phyloP scores from a whole-genome alignment of 2,113 vertebrate species.

The Clarias macrocephalus region DNA sequence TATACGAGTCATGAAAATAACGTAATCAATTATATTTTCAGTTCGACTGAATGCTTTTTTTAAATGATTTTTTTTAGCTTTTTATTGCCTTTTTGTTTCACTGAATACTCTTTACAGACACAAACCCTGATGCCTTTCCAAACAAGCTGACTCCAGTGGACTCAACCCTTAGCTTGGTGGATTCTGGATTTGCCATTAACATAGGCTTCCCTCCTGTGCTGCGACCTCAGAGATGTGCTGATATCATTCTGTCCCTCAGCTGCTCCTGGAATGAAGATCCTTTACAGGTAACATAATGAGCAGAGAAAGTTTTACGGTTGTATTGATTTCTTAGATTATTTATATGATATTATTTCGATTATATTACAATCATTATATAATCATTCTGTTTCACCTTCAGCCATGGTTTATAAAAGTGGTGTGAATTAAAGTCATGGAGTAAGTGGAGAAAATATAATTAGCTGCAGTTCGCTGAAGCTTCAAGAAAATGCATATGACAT shows the following conservation, averaged over 20 bases:
- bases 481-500: background rate
- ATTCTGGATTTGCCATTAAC: slow-evolving; percentile 81
- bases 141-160: slow-evolving; percentile 78
- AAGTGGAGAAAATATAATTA: background rate
- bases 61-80: too few species aligned
- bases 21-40: too few species aligned
- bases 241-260: slow-evolving; percentile 81
- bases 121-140: slow-evolving; percentile 74
- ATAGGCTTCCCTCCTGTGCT: slow-evolving; percentile 78
- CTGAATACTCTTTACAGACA: slow-evolving; percentile 62
- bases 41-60: too few species aligned
- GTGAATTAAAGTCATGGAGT: background rate
- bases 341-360: too few species aligned
- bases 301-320: too few species aligned
- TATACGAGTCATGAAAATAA: too few species aligned
- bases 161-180: slow-evolving; percentile 76
- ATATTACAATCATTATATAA: too few species aligned
- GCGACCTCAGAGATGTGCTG: slow-evolving; percentile 75
- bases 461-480: background rate
- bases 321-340: too few species aligned
- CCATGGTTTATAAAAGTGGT: background rate
- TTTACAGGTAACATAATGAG: slow-evolving; percentile 70
- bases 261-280: slow-evolving; percentile 69
- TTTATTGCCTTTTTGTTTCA: too few species aligned
- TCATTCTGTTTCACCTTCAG: too few species aligned